Evolutionary conservation across 2,113 vertebrate genomes (phyloP), one percentile per base, ranked within the genome.

Genomic region (Brachyhypopomus gauderio): DNA sequence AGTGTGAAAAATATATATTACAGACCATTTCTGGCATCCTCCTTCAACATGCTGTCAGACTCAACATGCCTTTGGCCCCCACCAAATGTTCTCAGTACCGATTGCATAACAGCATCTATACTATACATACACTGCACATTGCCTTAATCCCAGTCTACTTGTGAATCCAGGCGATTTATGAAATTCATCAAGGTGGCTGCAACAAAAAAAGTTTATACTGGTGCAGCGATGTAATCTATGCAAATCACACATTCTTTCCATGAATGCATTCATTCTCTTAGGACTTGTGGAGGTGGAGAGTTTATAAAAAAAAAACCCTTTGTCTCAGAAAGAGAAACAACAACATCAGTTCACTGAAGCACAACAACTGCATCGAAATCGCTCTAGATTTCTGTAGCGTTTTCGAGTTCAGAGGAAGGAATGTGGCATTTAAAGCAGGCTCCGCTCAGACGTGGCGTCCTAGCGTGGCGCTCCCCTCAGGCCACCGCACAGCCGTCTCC

Each of bases 401-500:
- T 20, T 71, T 79, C 22, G 41, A 82, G 77, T 80, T 85, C 73
- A 73, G 58, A 23, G 62, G 77, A 72, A 19, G 60, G 71, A 83
- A 25, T 71, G 52, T 23, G 66, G 73, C 81, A 85, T 75, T 74
- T 80, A 67, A n/a, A 55, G 75, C 76, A 77, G 67, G 60, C 74
- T 73, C 64, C 38, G 69, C 59, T 74, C 60, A 56, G 34, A 34
- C 58, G 77, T 27, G 59, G 55, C 56, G 30, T 17, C 30, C 69
- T 73, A 22, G 20, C 60, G 55, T 27, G 11, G 27, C 74, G 36
- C 77, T 67, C 59, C 72, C 64, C 79, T 69, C 17, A 17, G 75
- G 79, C 52, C 3, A 38, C 64, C 69, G 77, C 20, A 14, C 48
- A 85, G 70, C 75, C 22, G 36, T 83, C 79, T 77, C 79, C 20